A percentile compares a stretch with the other conserved stretches of the same genome.
Evolutionary conservation across 2,888 invertebrate genomes (phyloP).

Genomic region (Leucoma salicis): DNA sequence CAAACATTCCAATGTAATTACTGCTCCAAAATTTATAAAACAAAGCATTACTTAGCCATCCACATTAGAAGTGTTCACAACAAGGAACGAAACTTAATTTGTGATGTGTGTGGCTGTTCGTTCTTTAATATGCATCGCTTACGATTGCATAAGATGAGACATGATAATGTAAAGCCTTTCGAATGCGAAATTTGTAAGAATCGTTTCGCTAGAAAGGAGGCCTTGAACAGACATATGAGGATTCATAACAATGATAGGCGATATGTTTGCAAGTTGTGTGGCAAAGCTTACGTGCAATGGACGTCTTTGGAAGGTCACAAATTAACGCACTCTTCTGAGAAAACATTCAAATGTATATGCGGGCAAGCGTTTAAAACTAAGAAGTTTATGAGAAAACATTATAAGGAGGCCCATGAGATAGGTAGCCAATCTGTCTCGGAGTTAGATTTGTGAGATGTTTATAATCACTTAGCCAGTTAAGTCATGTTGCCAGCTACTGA

Average conservation of each 20-base stretch:
- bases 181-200: conserved; percentile 64
- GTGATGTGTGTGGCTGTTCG: conserved; percentile 49
- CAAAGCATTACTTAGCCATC: conserved; percentile 33
- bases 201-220: conserved; percentile 61
- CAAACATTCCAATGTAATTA: conserved; percentile 11
- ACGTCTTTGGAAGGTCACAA: conserved; percentile 48
- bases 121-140: conserved; percentile 15
- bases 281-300: conserved; percentile 67
- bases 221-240: conserved; percentile 64
- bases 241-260: conserved; percentile 62
- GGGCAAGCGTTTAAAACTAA: conserved; percentile 22
- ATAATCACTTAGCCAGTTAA: no score
- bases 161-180: conserved; percentile 59
- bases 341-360: conserved; percentile 31
- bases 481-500: no score
- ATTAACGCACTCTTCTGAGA: conserved; percentile 33
- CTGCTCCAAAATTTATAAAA: conserved; percentile 36
- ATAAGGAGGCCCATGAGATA: conserved; percentile 19
- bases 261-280: conserved; percentile 46
- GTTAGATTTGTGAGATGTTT: no score
- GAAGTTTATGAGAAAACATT: conserved; percentile 26
- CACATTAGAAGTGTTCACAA: conserved; percentile 42
- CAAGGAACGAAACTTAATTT: conserved; percentile 48
- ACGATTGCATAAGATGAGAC: conserved; percentile 54
- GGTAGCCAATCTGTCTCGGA: no score